Base-by-base conservation (phyloP, 1,140 invertebrate species). In the Diabrotica undecimpunctata region DNA sequence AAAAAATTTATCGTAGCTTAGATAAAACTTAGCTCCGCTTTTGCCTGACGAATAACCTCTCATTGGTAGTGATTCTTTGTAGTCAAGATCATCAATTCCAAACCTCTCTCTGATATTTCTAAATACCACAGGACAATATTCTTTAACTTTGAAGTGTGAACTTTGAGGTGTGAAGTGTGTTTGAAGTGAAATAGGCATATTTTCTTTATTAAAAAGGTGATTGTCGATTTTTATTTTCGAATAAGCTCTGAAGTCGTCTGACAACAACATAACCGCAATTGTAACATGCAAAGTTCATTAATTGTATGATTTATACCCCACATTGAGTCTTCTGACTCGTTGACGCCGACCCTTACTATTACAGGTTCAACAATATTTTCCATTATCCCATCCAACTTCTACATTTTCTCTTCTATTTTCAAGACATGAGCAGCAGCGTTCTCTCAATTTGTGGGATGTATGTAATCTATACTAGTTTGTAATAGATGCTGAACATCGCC, bases 91-190 rank as follows among this genome's bases (percentile, higher is more conserved):
- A 80, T 98, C 95, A 69, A 99, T 95, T 56, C 94, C 93, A 84
- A 99, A 99, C 70, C 96, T 87, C 82, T 99, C 97, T 54, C 98
- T 83, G 53, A 99, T 84, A 85, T 98, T 99, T 69, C 96, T 89
- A 83, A 99, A 99, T 65, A 99, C 97, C 72, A 99, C 85, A 9
- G 98, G 98, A 81, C 97, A 99, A 79, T 99, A 99, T 82, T 99
- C 97, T 83, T 99, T 99, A 54, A 99, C 92, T 85, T 99, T 99
- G 82, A 98, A 99, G 83, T 99, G 96, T 75, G 95, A 98, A n/a
- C n/a, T n/a, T n/a, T n/a, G n/a, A n/a, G n/a, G n/a, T n/a, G n/a
- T n/a, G n/a, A n/a, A n/a, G n/a, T n/a, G n/a, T n/a, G n/a, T n/a
- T n/a, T n/a, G n/a, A n/a, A n/a, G n/a, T n/a, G n/a, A n/a, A n/a